Evolutionary conservation across 2,888 invertebrate genomes (phyloP).

Genomic region (Ichneumon xanthorius): DNA sequence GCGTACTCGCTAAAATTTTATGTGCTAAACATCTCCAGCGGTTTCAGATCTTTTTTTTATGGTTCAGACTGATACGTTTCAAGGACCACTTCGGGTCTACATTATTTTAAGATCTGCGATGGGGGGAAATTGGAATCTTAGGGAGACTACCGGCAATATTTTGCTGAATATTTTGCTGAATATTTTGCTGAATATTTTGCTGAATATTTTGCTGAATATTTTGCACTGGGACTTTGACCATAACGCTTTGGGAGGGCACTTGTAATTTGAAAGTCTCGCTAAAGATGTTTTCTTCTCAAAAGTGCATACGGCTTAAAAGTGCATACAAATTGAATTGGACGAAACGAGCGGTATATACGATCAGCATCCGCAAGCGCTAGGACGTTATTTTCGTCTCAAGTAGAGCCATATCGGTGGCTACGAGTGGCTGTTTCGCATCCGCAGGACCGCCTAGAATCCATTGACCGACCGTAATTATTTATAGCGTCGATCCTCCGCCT

Average conservation of each 20-base stretch:
- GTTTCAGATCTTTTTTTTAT: background rate
- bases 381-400: slow-evolving; percentile 67
- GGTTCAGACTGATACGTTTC: no score
- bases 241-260: background rate
- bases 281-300: slow-evolving; percentile 1
- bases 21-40: background rate
- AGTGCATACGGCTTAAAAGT: background rate
- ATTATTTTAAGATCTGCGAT: no score
- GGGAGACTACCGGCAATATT: no score
- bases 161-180: no score
- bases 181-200: no score
- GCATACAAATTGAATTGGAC: slow-evolving; percentile 23
- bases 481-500: slow-evolving; percentile 71
- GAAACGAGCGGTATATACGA: slow-evolving; percentile 9
- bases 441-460: slow-evolving; percentile 61
- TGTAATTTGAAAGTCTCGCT: background rate
- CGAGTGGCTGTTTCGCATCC: slow-evolving; percentile 69
- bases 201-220: no score
- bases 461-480: slow-evolving; percentile 74
- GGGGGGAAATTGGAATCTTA: no score
- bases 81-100: no score
- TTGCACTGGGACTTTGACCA: background rate
- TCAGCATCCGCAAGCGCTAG: slow-evolving; percentile 16
- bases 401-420: slow-evolving; percentile 59
- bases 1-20: background rate